Conservation (phyloP, 2,797 vertebrate genomes). For the Nyctibius grandis region DNA sequence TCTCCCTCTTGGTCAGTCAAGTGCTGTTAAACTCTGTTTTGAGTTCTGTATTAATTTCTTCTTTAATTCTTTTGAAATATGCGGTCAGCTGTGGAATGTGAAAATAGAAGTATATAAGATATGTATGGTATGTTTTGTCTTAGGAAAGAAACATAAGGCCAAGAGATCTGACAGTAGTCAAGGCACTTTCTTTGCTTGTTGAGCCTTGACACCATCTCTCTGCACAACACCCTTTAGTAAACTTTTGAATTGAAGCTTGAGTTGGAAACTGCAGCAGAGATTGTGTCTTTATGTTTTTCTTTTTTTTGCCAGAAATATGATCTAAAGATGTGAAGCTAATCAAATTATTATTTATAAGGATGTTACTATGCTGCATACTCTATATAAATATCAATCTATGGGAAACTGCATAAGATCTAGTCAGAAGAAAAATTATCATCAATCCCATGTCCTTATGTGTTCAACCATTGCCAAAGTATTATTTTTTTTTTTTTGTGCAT, state of each 20-base stretch:
- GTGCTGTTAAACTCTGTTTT: not conserved
- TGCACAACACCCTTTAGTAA: not conserved
- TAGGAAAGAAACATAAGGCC: not conserved
- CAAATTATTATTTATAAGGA: not conserved
- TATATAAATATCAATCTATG: not conserved
- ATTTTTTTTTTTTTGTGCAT: not conserved
- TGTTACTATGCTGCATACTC: not conserved
- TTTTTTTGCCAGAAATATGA: not conserved
- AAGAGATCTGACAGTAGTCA: not conserved
- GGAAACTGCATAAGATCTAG: not conserved
- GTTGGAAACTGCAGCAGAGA: not conserved
- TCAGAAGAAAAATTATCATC: not conserved
- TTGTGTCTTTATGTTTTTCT: not conserved
- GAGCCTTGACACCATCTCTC: not conserved
- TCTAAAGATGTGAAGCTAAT: not conserved
- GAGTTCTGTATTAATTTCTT: not conserved
- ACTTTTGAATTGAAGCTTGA: not conserved
- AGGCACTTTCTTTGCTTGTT: not conserved
- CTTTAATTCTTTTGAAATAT: not conserved
- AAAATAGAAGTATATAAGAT: not conserved
- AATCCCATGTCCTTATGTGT: not conserved
- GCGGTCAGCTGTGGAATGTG: not conserved
- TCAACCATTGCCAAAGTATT: not conserved
- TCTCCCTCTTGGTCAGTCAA: not conserved
- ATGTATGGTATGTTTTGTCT: not conserved